These are phyloP conservation scores for Lepilemur septentrionalis DNA, from an alignment of 2,797 vertebrate genomes.

Conservation along the genomic window DNA sequence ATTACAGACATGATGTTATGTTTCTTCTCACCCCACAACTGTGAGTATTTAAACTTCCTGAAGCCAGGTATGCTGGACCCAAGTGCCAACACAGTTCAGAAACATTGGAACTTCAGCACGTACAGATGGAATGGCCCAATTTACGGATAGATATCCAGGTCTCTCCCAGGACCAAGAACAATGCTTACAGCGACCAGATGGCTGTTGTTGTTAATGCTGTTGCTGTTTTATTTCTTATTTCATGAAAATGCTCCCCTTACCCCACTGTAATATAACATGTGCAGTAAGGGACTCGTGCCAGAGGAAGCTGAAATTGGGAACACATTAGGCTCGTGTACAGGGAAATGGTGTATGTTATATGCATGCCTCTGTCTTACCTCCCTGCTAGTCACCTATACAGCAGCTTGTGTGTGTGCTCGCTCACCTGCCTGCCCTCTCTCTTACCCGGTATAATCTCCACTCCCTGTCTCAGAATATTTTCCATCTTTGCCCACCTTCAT, in stretches of 20 bases:
- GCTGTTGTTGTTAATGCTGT: too few species aligned
- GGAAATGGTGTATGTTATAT: not conserved
- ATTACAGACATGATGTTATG: not conserved
- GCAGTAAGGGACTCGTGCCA: not conserved
- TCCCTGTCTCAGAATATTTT: not conserved
- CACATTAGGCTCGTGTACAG: not conserved
- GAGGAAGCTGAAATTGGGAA: not conserved
- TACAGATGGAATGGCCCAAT: not conserved
- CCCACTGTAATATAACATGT: not conserved
- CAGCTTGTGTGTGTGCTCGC: accelerated
- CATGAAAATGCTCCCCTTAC: not conserved
- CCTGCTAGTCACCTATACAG: not conserved
- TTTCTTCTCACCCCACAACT: not conserved
- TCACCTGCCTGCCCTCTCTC: accelerated
- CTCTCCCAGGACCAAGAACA: not conserved
- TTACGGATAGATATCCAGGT: not conserved
- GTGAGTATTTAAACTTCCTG: not conserved
- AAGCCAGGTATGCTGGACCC: not conserved
- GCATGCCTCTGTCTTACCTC: not conserved
- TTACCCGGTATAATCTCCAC: not conserved
- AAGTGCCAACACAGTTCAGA: not conserved
- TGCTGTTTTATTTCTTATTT: not conserved
- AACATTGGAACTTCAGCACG: not conserved
- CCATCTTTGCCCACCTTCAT: not conserved
- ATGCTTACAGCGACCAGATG: not conserved